phyloP scores from a whole-genome alignment of 1,140 invertebrate genomes.

The Meloidogyne floridensis region DNA sequence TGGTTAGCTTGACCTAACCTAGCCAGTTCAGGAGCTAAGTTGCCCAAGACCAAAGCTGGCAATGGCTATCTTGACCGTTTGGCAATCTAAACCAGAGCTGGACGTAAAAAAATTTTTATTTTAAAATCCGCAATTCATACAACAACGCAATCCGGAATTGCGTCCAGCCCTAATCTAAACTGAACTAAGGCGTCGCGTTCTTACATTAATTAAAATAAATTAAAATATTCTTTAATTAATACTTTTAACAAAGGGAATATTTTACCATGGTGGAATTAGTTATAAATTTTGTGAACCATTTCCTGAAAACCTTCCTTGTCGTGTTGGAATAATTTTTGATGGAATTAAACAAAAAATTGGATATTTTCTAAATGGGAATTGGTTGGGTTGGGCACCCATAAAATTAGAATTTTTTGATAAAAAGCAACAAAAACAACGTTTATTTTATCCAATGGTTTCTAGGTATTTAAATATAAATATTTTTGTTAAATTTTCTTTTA shows the following conservation, averaged over 20 bases:
- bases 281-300: slow-evolving; percentile 21
- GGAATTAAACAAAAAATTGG: slow-evolving; percentile 35
- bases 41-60: too few species aligned
- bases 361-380: slow-evolving; percentile 39
- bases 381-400: slow-evolving; percentile 30
- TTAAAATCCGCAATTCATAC: too few species aligned
- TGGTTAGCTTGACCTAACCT: too few species aligned
- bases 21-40: too few species aligned
- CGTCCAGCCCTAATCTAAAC: too few species aligned
- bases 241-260: neutral
- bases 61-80: too few species aligned
- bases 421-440: slow-evolving; percentile 31
- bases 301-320: slow-evolving; percentile 1
- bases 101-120: neutral
- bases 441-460: slow-evolving; percentile 48
- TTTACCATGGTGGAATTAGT: slow-evolving; percentile 3
- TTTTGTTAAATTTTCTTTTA: neutral
- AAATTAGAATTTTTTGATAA: slow-evolving; percentile 27
- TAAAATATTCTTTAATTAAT: slow-evolving; percentile 21
- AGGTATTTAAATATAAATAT: slow-evolving; percentile 22
- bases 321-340: slow-evolving; percentile 44
- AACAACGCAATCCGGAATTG: too few species aligned
- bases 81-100: too few species aligned
- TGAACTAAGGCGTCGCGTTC: too few species aligned
- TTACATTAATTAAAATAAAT: neutral